Evolutionary conservation across 2,113 vertebrate genomes (phyloP).

Genomic region (Lamprotornis superbus): DNA sequence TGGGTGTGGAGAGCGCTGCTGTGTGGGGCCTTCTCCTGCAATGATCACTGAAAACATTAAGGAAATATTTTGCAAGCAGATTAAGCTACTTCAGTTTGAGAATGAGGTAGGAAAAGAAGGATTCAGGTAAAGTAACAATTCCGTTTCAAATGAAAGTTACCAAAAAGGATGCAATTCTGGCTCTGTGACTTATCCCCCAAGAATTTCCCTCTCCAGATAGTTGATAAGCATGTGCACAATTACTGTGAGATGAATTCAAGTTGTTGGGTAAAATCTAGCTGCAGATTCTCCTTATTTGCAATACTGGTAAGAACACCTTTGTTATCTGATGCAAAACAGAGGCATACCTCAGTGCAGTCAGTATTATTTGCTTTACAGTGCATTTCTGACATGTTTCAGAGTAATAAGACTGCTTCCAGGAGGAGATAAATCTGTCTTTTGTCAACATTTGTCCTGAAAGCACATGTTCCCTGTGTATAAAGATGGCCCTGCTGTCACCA

Average conservation of each 20-base stretch:
- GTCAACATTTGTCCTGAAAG: not conserved
- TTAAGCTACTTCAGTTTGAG: not conserved
- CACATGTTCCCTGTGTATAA: rapidly evolving
- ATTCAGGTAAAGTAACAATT: not conserved
- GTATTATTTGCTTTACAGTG: not conserved
- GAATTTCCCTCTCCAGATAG: not conserved
- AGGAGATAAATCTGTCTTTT: not conserved
- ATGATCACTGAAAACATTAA: not conserved
- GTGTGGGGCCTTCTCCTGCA: not conserved
- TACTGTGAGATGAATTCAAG: not conserved
- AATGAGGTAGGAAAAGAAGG: not conserved
- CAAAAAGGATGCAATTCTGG: not conserved
- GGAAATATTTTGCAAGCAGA: not conserved
- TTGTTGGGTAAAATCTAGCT: not conserved
- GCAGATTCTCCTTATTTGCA: not conserved
- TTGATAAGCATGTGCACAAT: not conserved
- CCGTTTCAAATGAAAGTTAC: not conserved
- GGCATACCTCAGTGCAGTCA: not conserved
- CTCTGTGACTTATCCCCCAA: not conserved
- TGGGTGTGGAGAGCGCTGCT: not conserved
- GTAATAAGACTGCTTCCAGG: not conserved
- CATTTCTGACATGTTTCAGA: not conserved
- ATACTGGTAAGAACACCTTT: not conserved
- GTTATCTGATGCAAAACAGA: not conserved
- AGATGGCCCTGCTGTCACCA: not conserved